Evolutionary conservation across 2,888 invertebrate species (phyloP).

Genomic region (Toxonevra muliebris): DNA sequence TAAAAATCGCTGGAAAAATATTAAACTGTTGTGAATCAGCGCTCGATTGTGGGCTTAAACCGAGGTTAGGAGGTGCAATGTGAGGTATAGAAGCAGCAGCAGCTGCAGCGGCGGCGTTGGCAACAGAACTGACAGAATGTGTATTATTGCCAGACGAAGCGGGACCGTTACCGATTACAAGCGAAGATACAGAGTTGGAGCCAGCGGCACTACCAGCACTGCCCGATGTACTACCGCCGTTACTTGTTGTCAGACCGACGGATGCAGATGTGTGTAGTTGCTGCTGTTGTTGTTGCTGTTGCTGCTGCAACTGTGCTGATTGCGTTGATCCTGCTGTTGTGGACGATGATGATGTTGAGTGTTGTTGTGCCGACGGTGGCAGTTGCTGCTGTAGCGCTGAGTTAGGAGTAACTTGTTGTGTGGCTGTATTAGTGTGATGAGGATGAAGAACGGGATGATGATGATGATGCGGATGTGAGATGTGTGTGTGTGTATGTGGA

Average conservation of each 20-base stretch:
- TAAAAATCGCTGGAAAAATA: conserved; percentile 91
- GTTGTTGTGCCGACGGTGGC: conserved; percentile 39
- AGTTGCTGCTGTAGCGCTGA: conserved; percentile 36
- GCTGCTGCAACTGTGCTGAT: conserved; percentile 36
- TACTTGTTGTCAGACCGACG: conserved; percentile 40
- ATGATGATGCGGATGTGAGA: conserved; percentile 29
- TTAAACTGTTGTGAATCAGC: conserved; percentile 75
- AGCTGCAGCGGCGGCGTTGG: conserved; percentile 46
- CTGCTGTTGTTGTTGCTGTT: conserved; percentile 36
- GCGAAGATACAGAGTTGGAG: conserved; percentile 44
- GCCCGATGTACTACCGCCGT: conserved; percentile 47
- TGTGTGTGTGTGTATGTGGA: conserved; percentile 35
- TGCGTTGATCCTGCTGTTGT: conserved; percentile 32
- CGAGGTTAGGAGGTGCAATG: conserved; percentile 57
- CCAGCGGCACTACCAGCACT: conserved; percentile 46
- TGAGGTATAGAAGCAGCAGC: conserved; percentile 52
- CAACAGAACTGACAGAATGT: conserved; percentile 43
- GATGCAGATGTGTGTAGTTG: conserved; percentile 39
- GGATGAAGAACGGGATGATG: conserved; percentile 30
- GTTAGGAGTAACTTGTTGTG: conserved; percentile 32
- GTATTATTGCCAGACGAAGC: conserved; percentile 51
- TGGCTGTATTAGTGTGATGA: conserved; percentile 31
- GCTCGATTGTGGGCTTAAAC: conserved; percentile 64
- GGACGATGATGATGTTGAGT: conserved; percentile 38
- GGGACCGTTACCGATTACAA: conserved; percentile 61